Evolutionary conservation across 2,797 vertebrate genomes (phyloP).

Genomic region (Champsocephalus esox): DNA sequence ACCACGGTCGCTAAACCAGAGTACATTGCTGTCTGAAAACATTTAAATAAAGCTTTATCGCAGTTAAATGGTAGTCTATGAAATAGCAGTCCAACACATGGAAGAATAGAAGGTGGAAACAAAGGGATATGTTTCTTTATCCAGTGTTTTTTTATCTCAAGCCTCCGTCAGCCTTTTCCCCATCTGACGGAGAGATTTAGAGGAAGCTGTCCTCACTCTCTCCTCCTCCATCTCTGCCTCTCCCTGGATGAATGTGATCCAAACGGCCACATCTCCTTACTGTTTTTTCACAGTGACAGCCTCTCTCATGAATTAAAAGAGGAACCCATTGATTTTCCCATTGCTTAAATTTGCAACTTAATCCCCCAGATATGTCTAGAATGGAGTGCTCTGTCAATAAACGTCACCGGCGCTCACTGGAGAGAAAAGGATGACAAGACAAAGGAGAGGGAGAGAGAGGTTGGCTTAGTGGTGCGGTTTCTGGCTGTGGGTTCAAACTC

Average conservation of each 20-base stretch:
- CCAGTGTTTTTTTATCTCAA: conserved; percentile 56
- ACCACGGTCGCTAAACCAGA: conserved; percentile 40
- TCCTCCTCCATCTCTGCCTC: conserved; percentile 54
- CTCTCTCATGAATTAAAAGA: conserved; percentile 86
- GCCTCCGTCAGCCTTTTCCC: conserved; percentile 46
- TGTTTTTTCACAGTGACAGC: conserved; percentile 75
- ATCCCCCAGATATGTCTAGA: conserved; percentile 82
- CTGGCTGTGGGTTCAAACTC: conserved; percentile 46
- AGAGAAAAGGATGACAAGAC: conserved; percentile 63
- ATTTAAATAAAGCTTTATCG: conserved; percentile 20
- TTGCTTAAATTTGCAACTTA: conserved; percentile 86
- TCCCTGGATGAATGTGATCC: conserved; percentile 75
- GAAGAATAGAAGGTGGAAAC: conserved; percentile 42
- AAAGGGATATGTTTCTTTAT: conserved; percentile 41
- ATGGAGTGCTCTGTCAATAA: conserved; percentile 81
- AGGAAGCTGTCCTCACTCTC: conserved; percentile 58
- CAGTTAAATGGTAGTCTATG: conserved; percentile 28
- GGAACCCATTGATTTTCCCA: conserved; percentile 84
- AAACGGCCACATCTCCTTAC: conserved; percentile 71
- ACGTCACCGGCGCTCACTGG: conserved; percentile 51
- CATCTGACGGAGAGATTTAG: conserved; percentile 79
- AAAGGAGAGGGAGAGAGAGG: conserved; percentile 57
- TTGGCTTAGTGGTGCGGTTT: conserved; percentile 54
- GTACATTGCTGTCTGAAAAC: conserved; percentile 43
- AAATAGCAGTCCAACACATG: conserved; percentile 3